These are phyloP conservation scores for Nasonia oneida DNA, from an alignment of 2,888 invertebrate species.

Conservation along the genomic window DNA sequence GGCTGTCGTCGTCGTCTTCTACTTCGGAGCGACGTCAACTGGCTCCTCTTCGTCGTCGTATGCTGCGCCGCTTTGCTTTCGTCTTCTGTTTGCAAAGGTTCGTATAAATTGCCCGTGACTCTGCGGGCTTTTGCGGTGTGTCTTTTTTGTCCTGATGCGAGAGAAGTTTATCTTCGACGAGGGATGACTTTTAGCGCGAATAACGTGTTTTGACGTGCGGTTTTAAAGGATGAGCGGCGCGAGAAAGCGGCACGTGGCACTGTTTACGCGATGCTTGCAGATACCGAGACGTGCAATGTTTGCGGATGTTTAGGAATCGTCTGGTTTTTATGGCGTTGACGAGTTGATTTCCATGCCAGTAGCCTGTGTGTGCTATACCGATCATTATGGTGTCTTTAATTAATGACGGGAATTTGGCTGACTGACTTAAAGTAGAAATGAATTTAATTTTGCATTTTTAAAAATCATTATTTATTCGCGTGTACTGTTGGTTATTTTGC, in stretches of 20 bases:
- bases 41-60: slow-evolving; percentile 21
- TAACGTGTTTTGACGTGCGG: slow-evolving; percentile 32
- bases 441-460: neutral
- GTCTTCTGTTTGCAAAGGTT: slow-evolving; percentile 55
- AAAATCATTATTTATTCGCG: neutral
- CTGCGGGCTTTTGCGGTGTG: neutral
- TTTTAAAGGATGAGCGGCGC: slow-evolving; percentile 27
- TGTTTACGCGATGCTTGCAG: slow-evolving; percentile 3
- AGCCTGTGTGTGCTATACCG: neutral
- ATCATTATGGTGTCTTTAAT: too few relatives aligned
- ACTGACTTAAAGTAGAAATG: neutral
- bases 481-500: neutral
- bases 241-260: slow-evolving; percentile 34
- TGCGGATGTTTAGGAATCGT: neutral
- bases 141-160: neutral
- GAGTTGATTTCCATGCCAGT: neutral
- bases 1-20: slow-evolving; percentile 23
- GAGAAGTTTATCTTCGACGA: neutral
- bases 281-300: neutral
- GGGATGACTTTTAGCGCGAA: slow-evolving; percentile 20
- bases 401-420: too few relatives aligned
- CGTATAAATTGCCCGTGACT: slow-evolving; percentile 15
- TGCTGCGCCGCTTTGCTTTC: slow-evolving; percentile 30
- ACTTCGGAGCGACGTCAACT: slow-evolving; percentile 7
- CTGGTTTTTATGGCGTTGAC: neutral